A percentile compares a stretch with the other conserved stretches of the same genome.
phyloP scores from a whole-genome alignment of 2,888 invertebrate species.

The Macaria notata region DNA sequence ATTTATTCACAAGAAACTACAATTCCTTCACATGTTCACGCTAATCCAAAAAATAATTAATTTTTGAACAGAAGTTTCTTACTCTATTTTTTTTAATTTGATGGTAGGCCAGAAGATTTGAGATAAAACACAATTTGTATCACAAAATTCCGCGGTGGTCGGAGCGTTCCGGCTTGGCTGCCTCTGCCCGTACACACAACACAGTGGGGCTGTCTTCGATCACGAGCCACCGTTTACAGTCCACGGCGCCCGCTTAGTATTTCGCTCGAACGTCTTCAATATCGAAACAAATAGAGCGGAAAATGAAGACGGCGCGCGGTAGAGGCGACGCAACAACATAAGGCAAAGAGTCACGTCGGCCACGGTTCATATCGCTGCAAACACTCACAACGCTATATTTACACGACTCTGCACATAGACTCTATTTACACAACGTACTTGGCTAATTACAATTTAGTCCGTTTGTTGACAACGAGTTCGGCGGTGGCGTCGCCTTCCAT shows the following conservation, averaged over 20 bases:
- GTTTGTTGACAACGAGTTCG: slow-evolving; percentile 71
- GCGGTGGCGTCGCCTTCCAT: slow-evolving; percentile 55
- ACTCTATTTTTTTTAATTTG: slow-evolving; percentile 21
- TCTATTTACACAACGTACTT: slow-evolving; percentile 33
- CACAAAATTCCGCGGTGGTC: slow-evolving; percentile 17
- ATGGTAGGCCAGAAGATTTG: slow-evolving; percentile 25
- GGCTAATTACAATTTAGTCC: slow-evolving; percentile 70
- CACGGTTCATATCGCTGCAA: slow-evolving; percentile 40
- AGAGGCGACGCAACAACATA: slow-evolving; percentile 33
- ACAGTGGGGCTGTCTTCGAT: slow-evolving; percentile 30
- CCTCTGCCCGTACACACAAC: slow-evolving; percentile 9
- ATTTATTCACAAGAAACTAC: slow-evolving; percentile 58
- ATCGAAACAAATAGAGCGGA: slow-evolving; percentile 44
- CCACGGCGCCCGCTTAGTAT: slow-evolving; percentile 36
- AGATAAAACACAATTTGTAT: slow-evolving; percentile 24
- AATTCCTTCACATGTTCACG: slow-evolving; percentile 44
- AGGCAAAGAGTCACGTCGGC: slow-evolving; percentile 43
- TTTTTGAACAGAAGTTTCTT: slow-evolving; percentile 18
- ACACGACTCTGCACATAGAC: slow-evolving; percentile 23
- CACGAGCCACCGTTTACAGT: slow-evolving; percentile 34
- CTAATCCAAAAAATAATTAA: slow-evolving; percentile 15
- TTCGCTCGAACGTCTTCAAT: slow-evolving; percentile 43
- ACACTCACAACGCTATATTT: slow-evolving; percentile 41
- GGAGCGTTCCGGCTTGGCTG: slow-evolving; percentile 15
- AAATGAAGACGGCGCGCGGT: slow-evolving; percentile 46